Evolutionary conservation across 1,140 invertebrate species (phyloP).

Genomic region (Dufourea novaeangliae): DNA sequence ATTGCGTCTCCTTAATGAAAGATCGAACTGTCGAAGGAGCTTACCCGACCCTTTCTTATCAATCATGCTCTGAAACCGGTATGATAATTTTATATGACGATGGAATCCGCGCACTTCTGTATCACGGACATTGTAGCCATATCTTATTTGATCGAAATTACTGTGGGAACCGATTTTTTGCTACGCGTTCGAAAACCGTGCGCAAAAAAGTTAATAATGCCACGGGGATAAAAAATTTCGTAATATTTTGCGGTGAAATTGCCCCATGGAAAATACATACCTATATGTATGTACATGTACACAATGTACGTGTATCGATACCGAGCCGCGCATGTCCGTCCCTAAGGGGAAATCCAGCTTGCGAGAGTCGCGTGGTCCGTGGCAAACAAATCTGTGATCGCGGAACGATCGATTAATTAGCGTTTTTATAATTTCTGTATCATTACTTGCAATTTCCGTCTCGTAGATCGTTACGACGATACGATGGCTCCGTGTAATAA

Average conservation of each 20-base stretch:
- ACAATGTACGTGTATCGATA: too few relatives aligned
- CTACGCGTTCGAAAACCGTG: background rate
- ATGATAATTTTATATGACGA: background rate
- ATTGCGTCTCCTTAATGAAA: background rate
- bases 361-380: background rate
- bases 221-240: background rate
- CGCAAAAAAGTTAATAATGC: background rate
- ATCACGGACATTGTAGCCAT: background rate
- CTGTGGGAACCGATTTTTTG: background rate
- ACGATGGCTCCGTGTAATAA: background rate
- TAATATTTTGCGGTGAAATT: background rate
- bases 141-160: slow-evolving; percentile 3
- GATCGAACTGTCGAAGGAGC: background rate
- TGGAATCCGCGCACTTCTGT: background rate
- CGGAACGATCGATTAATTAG: background rate
- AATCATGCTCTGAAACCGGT: slow-evolving; percentile 2
- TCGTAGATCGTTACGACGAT: background rate
- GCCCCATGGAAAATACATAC: background rate
- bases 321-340: background rate
- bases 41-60: background rate
- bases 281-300: too few relatives aligned
- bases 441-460: slow-evolving; percentile 1
- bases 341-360: background rate
- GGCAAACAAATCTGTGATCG: background rate
- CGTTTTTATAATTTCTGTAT: background rate